A percentile compares a stretch with the other conserved stretches of the same genome.
phyloP scores from a whole-genome alignment of 2,888 invertebrate species.

The Macaria notata region DNA sequence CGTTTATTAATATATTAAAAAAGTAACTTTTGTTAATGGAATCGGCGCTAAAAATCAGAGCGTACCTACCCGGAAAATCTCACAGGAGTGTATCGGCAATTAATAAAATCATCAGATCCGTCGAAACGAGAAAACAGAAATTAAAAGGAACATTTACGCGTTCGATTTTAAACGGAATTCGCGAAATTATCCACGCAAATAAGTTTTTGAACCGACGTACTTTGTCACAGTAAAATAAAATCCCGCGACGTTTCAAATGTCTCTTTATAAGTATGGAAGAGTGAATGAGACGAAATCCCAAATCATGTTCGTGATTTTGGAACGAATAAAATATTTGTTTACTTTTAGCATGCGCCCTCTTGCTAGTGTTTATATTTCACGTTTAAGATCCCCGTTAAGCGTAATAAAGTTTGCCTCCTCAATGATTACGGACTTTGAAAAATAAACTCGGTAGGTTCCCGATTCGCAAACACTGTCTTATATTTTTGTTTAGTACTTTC shows the following conservation, averaged over 20 bases:
- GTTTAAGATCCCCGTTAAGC: constrained; percentile 54
- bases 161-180: constrained; percentile 50
- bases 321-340: constrained; percentile 66
- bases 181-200: constrained; percentile 40
- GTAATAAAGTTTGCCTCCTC: constrained; percentile 68
- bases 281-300: constrained; percentile 11
- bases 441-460: constrained; percentile 63
- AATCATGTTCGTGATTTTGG: constrained; percentile 6
- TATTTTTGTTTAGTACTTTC: constrained; percentile 71
- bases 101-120: constrained; percentile 43
- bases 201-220: constrained; percentile 6
- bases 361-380: constrained; percentile 62
- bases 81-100: constrained; percentile 32
- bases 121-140: constrained; percentile 44
- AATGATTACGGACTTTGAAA: constrained; percentile 73
- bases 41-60: too few relatives aligned
- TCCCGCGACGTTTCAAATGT: too few relatives aligned
- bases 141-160: constrained; percentile 50
- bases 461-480: constrained; percentile 60
- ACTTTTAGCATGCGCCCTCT: constrained; percentile 60
- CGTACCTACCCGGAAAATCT: constrained; percentile 5
- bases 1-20: too few relatives aligned
- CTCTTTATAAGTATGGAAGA: too few relatives aligned
- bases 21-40: too few relatives aligned
- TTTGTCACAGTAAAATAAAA: constrained; percentile 10